Conservation (phyloP, 2,888 invertebrate genomes). For the Linyphia triangularis region DNA sequence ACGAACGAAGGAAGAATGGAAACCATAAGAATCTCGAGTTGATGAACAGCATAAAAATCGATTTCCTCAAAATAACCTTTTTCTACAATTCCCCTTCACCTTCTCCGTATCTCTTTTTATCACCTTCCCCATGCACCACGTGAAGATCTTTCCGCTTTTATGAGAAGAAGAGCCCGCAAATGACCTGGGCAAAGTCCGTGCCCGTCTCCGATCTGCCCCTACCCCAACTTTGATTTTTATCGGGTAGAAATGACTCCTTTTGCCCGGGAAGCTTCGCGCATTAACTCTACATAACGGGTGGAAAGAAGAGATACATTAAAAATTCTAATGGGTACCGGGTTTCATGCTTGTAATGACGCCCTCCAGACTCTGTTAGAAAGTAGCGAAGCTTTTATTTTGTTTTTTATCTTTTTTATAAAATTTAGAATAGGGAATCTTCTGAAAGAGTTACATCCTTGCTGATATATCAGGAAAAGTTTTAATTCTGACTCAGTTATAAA, state of each 20-base stretch:
- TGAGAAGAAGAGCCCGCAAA: constrained; percentile 58
- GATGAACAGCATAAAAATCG: constrained; percentile 70
- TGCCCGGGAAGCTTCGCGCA: constrained; percentile 34
- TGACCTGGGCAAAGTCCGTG: constrained; percentile 53
- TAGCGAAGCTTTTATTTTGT: too few species aligned
- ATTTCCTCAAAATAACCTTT: constrained; percentile 51
- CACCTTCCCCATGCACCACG: constrained; percentile 9
- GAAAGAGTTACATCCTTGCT: too few species aligned
- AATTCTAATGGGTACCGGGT: constrained; percentile 62
- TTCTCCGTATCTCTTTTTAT: constrained; percentile 51
- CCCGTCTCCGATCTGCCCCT: neutral
- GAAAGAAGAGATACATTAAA: constrained; percentile 56
- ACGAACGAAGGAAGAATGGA: neutral
- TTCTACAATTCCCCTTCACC: constrained; percentile 49
- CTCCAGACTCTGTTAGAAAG: too few species aligned
- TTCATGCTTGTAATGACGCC: constrained; percentile 49
- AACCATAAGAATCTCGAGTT: constrained; percentile 37
- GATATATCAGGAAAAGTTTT: too few species aligned
- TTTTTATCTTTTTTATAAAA: neutral
- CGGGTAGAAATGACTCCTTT: constrained; percentile 60
- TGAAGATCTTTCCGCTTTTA: constrained; percentile 36
- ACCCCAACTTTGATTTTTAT: constrained; percentile 55
- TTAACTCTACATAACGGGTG: constrained; percentile 45
- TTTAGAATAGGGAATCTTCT: too few species aligned
- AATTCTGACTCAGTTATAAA: too few species aligned